phyloP scores from a whole-genome alignment of 1,140 invertebrate genomes.

The Musca vetustissima region DNA sequence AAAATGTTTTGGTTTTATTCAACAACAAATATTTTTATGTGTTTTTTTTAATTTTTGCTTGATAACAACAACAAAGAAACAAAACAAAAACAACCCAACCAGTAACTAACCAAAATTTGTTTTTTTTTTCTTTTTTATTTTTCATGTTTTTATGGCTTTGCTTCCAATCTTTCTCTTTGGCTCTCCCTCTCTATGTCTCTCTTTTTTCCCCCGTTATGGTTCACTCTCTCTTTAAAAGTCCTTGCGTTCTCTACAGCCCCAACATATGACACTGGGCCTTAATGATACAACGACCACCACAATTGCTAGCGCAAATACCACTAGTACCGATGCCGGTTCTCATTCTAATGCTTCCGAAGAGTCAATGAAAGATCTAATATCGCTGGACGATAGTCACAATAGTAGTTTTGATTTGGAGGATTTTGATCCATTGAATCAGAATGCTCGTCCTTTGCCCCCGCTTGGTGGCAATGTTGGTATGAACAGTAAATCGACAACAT shows the following conservation, averaged over 20 bases:
- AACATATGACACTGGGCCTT: slow-evolving; percentile 20
- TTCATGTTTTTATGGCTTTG: too few relatives aligned
- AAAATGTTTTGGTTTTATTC: too few relatives aligned
- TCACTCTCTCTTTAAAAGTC: slow-evolving; percentile 32
- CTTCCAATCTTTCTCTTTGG: too few relatives aligned
- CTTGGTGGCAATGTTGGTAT: slow-evolving; percentile 44
- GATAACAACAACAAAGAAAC: too few relatives aligned
- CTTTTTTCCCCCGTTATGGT: too few relatives aligned
- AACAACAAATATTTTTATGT: too few relatives aligned
- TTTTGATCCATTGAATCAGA: slow-evolving; percentile 54
- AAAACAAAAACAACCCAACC: too few relatives aligned
- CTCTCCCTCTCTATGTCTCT: not conserved
- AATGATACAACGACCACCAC: slow-evolving; percentile 24
- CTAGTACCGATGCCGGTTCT: not conserved
- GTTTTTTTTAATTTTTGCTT: too few relatives aligned
- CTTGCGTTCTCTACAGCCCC: slow-evolving; percentile 35
- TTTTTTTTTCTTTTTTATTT: too few relatives aligned
- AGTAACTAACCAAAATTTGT: too few relatives aligned
- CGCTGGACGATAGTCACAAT: slow-evolving; percentile 53
- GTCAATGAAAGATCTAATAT: slow-evolving; percentile 53
- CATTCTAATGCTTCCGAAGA: slow-evolving; percentile 29
- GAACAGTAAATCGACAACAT: slow-evolving; percentile 55
- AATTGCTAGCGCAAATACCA: slow-evolving; percentile 11
- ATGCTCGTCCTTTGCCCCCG: slow-evolving; percentile 47
- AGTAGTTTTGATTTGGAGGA: slow-evolving; percentile 54